Percentiles rank a stretch among this genome's conserved stretches.
phyloP scores from a whole-genome alignment of 2,113 vertebrate species.

The Rhinoptilus africanus region DNA sequence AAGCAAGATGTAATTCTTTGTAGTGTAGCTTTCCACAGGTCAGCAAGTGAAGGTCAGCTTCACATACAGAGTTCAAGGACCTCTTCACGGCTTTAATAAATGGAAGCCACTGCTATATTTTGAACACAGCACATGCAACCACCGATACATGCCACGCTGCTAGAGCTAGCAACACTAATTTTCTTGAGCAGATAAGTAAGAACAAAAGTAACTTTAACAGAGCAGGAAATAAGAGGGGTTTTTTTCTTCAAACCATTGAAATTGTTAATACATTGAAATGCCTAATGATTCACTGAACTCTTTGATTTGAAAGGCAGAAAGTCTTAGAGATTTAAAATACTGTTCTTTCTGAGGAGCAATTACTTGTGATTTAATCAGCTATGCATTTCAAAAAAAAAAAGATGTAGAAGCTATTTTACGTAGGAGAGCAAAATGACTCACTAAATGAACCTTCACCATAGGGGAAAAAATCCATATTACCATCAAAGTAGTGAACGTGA shows the following conservation, averaged over 20 bases:
- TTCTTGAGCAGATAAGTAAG: constrained; percentile 33
- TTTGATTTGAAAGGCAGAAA: constrained; percentile 70
- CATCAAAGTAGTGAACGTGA: constrained; percentile 62
- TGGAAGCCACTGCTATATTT: background rate
- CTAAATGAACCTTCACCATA: constrained; percentile 63
- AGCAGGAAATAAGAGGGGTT: background rate
- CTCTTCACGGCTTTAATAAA: background rate
- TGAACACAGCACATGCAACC: background rate
- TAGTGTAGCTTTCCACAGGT: background rate
- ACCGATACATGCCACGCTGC: background rate
- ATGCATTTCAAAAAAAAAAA: constrained; percentile 47
- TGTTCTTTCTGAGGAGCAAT: constrained; percentile 67
- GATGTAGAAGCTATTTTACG: constrained; percentile 56
- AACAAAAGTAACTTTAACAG: constrained; percentile 49
- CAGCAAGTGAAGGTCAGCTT: background rate
- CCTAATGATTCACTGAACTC: constrained; percentile 69
- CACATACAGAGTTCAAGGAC: background rate
- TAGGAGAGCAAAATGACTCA: constrained; percentile 72
- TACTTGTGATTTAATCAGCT: constrained; percentile 71
- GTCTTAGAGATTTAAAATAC: constrained; percentile 63
- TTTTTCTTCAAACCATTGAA: constrained; percentile 41
- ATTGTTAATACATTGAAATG: constrained; percentile 57
- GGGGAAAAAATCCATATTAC: constrained; percentile 31
- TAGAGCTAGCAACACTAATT: constrained; percentile 17
- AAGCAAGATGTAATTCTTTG: background rate